These are phyloP conservation scores for Steinernema hermaphroditum DNA, from an alignment of 2,888 invertebrate species.

Conservation along the genomic window DNA sequence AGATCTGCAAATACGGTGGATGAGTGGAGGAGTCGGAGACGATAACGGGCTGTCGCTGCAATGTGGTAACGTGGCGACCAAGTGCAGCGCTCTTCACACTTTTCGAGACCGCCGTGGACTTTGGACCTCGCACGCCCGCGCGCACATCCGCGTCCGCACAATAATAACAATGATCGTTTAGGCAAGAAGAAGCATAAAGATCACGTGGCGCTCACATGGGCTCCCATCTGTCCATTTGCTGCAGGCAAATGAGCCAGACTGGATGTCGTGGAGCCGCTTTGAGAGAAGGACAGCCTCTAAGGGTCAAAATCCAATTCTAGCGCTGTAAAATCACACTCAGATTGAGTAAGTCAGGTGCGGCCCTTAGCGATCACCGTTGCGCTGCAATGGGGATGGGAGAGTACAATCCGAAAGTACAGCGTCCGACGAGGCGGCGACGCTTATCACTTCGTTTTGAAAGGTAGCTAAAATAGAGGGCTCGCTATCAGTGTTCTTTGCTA, in stretches of 20 bases:
- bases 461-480: slow-evolving; percentile 5
- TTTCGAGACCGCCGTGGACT: background rate
- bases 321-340: too few species aligned
- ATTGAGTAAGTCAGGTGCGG: too few species aligned
- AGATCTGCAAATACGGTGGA: background rate
- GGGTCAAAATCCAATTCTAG: too few species aligned
- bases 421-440: too few species aligned
- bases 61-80: background rate
- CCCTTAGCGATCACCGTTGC: too few species aligned
- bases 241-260: too few species aligned
- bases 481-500: background rate
- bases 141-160: background rate
- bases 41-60: too few species aligned
- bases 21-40: too few species aligned
- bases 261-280: too few species aligned
- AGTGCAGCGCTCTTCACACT: background rate
- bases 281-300: too few species aligned
- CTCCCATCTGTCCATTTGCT: background rate
- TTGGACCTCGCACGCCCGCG: slow-evolving; percentile 1
- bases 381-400: too few species aligned
- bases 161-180: slow-evolving; percentile 20
- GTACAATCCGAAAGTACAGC: too few species aligned
- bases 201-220: slow-evolving; percentile 27
- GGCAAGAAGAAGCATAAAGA: slow-evolving; percentile 3
- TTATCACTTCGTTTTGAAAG: background rate